Evolutionary conservation across 2,888 invertebrate species (phyloP).

Genomic region (Idaea dimidiata): DNA sequence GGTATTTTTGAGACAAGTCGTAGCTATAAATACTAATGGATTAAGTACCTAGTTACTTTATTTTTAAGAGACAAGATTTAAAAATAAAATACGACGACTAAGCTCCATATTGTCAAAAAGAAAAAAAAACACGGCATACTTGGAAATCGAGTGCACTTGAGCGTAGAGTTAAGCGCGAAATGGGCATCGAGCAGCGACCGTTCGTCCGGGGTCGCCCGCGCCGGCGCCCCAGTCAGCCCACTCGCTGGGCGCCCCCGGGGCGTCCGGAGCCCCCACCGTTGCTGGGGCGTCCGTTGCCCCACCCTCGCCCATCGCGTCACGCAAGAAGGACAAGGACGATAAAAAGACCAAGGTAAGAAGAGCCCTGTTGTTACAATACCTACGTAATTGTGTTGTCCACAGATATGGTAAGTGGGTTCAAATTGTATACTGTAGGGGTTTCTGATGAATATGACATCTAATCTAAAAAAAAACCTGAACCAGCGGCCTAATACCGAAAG

Average conservation of each 20-base stretch:
- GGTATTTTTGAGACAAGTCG: neutral
- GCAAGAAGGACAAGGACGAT: no score
- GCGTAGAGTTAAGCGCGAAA: neutral
- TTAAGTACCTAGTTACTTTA: no score
- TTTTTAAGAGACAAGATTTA: no score
- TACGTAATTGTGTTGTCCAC: no score
- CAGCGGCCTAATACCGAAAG: no score
- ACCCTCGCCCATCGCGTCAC: no score
- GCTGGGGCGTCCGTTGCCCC: neutral
- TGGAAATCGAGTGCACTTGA: neutral
- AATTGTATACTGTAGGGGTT: no score
- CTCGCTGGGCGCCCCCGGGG: constrained; percentile 36
- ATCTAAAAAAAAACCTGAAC: no score
- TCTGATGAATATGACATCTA: no score
- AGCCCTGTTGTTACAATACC: neutral
- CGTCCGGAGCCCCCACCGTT: constrained; percentile 28
- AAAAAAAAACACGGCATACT: neutral
- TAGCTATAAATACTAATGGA: no score
- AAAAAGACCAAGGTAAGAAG: neutral
- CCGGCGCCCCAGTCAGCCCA: constrained; percentile 37
- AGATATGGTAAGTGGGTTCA: no score
- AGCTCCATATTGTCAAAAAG: neutral
- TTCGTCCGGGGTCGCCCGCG: constrained; percentile 63
- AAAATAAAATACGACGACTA: neutral
- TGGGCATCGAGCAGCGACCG: constrained; percentile 45